Evolutionary conservation across 2,113 vertebrate species (phyloP).

Genomic region (Terrapene triunguis): DNA sequence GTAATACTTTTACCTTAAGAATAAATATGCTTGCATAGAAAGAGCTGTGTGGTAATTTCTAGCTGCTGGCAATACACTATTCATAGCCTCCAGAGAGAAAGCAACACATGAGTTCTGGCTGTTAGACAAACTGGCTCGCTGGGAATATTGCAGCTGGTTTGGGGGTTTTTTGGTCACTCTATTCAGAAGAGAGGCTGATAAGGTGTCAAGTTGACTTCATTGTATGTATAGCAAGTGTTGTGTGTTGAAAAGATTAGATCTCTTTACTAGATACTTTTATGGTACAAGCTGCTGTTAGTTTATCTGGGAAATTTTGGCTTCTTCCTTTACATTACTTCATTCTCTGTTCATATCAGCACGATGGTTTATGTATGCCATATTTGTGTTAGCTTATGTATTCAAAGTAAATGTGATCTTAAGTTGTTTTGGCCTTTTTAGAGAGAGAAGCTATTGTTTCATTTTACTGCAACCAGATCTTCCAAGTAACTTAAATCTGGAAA

Average conservation of each 20-base stretch:
- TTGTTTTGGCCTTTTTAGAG: not conserved
- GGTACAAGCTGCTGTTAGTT: not conserved
- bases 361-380: not conserved
- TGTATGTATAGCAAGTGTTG: not conserved
- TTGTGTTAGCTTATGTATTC: constrained; percentile 8
- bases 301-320: not conserved
- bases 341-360: not conserved
- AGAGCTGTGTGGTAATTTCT: not conserved
- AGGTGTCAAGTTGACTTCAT: not conserved
- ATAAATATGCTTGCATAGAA: not conserved
- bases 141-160: not conserved
- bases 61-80: not conserved
- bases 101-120: not conserved
- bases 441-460: not conserved
- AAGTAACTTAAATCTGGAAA: constrained; percentile 26
- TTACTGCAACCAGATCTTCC: not conserved
- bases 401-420: constrained; percentile 1
- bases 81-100: not conserved
- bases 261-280: not conserved
- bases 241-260: not conserved
- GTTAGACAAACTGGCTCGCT: not conserved
- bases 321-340: not conserved
- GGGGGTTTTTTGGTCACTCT: not conserved
- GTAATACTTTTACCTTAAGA: not conserved
- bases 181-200: not conserved